Percentiles rank a stretch among this genome's conserved stretches.
Evolutionary conservation across 2,888 invertebrate species (phyloP).

Genomic region (Dynastes hyllus): DNA sequence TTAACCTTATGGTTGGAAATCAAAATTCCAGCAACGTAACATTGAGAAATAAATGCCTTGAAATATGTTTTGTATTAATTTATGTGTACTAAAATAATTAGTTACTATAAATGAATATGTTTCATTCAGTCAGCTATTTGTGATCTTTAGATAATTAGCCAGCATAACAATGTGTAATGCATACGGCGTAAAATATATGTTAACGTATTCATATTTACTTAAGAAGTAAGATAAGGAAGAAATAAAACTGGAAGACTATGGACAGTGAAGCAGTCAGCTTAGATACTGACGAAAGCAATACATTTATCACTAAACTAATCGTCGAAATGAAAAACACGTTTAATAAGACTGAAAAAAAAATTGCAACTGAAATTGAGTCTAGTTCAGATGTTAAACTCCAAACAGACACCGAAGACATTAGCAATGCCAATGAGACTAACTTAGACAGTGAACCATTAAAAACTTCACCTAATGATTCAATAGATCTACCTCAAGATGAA

Average conservation of each 20-base stretch:
- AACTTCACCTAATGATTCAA: slow-evolving; percentile 16
- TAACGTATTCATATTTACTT: slow-evolving; percentile 46
- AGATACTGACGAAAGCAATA: slow-evolving; percentile 45
- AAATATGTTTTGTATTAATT: slow-evolving; percentile 22
- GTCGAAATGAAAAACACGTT: slow-evolving; percentile 69
- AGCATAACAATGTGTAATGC: neutral
- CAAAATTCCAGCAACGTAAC: neutral
- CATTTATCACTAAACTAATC: slow-evolving; percentile 65
- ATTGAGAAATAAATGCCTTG: slow-evolving; percentile 19
- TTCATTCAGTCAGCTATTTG: neutral
- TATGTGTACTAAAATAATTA: slow-evolving; percentile 31
- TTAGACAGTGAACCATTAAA: slow-evolving; percentile 17
- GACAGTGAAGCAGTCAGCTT: slow-evolving; percentile 38
- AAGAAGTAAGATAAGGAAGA: slow-evolving; percentile 50
- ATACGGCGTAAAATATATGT: neutral
- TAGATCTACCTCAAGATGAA: slow-evolving; percentile 16
- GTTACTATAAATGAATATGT: neutral
- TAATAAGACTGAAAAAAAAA: slow-evolving; percentile 70
- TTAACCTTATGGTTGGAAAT: neutral
- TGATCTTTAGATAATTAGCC: slow-evolving; percentile 5
- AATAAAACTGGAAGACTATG: slow-evolving; percentile 44
- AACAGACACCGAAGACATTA: slow-evolving; percentile 30
- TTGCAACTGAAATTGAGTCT: slow-evolving; percentile 25
- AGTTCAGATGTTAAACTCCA: slow-evolving; percentile 45
- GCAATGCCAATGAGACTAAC: slow-evolving; percentile 31